These are phyloP conservation scores for Nephila pilipes DNA, from an alignment of 1,140 invertebrate species.

Conservation along the genomic window DNA sequence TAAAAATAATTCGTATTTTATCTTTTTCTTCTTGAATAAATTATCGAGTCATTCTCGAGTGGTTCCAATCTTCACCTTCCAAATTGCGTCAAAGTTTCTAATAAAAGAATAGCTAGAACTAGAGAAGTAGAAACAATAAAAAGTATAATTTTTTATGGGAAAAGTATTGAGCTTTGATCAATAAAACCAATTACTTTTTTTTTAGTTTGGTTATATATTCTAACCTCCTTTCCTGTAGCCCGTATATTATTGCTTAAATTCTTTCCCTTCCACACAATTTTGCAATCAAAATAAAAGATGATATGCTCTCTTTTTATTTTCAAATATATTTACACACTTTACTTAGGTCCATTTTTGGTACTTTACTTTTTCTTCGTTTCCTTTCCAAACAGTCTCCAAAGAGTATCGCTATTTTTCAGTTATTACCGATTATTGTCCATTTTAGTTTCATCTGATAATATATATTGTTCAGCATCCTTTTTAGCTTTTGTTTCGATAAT, in stretches of 20 bases:
- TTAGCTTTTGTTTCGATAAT: neutral
- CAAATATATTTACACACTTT: neutral
- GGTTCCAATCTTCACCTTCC: neutral
- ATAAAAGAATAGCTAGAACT: neutral
- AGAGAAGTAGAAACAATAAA: neutral
- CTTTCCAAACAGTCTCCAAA: neutral
- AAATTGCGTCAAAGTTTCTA: neutral
- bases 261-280: neutral
- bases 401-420: neutral
- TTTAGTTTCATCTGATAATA: constrained; percentile 27
- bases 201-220: neutral
- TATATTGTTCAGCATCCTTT: neutral
- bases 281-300: neutral
- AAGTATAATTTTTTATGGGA: neutral
- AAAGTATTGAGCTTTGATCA: neutral
- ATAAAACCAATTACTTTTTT: constrained; percentile 16
- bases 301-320: neutral
- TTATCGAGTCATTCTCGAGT: neutral
- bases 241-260: constrained; percentile 6
- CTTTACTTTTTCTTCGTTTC: neutral
- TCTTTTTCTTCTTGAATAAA: neutral
- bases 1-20: too few species aligned
- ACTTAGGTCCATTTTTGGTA: neutral
- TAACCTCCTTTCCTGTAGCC: neutral
- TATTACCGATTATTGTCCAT: constrained; percentile 3